These are phyloP conservation scores for Chanos chanos DNA, from an alignment of 2,797 vertebrate species.

Conservation along the genomic window DNA sequence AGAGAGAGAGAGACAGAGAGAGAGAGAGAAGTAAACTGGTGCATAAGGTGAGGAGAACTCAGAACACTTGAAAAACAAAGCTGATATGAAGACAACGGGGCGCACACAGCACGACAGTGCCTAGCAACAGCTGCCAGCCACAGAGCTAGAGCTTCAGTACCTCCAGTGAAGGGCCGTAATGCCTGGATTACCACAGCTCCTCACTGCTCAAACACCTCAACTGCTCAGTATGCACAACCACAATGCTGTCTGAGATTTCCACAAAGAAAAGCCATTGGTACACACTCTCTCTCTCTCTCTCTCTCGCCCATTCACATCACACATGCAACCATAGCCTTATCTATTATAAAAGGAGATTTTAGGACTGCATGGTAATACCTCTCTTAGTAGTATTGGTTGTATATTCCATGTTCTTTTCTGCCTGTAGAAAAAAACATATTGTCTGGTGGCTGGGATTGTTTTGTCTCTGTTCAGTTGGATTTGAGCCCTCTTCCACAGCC, in stretches of 20 bases:
- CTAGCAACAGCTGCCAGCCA: constrained; percentile 8
- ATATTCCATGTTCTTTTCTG: neutral
- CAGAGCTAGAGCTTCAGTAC: neutral
- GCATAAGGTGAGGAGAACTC: neutral
- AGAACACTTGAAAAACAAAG: neutral
- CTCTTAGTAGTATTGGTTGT: neutral
- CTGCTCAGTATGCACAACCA: constrained; percentile 10
- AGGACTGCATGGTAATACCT: neutral
- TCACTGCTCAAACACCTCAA: constrained; percentile 1
- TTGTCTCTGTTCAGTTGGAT: neutral
- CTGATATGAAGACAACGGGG: no score
- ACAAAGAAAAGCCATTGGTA: constrained; percentile 4
- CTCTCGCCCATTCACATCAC: constrained; percentile 5
- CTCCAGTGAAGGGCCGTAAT: neutral
- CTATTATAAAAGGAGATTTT: no score
- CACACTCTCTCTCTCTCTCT: neutral
- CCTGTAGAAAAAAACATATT: neutral
- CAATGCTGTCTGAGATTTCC: constrained; percentile 9
- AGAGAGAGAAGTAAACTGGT: no score
- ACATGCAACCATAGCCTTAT: constrained; percentile 1
- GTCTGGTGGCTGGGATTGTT: neutral
- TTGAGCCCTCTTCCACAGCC: neutral
- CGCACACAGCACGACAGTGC: neutral
- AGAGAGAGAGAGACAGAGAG: neutral
- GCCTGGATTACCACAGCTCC: neutral